These are phyloP conservation scores for Laticauda laticaudata DNA, from an alignment of 2,113 vertebrate genomes.

Conservation along the genomic window DNA sequence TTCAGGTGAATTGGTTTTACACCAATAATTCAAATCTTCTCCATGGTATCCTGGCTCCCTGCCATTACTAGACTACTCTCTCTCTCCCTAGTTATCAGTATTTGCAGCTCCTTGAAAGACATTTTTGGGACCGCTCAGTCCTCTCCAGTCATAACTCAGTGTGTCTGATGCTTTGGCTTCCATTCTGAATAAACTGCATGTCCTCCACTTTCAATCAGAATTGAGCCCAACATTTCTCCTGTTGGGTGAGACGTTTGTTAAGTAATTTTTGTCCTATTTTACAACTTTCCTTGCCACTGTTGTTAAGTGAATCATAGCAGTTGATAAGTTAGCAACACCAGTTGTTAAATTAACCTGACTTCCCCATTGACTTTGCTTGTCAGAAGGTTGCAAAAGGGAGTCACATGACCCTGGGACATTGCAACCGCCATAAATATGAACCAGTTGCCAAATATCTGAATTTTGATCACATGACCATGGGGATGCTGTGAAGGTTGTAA, in stretches of 20 bases:
- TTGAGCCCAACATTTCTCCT: too few relatives aligned
- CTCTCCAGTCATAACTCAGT: background rate
- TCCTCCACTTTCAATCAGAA: too few relatives aligned
- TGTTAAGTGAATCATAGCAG: background rate
- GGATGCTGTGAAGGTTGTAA: background rate
- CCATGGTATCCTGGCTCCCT: background rate
- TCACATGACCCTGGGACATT: background rate
- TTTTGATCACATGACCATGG: background rate
- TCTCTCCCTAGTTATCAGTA: background rate
- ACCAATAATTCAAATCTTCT: background rate
- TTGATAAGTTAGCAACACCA: background rate
- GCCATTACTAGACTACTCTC: background rate
- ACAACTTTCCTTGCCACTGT: background rate
- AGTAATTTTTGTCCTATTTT: background rate
- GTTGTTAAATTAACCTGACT: background rate
- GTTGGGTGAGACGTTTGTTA: too few relatives aligned
- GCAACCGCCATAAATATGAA: background rate
- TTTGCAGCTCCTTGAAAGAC: background rate
- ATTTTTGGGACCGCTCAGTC: background rate
- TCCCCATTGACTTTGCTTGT: background rate
- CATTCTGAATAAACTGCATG: background rate
- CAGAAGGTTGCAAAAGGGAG: background rate
- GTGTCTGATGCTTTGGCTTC: background rate
- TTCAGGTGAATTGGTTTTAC: background rate
- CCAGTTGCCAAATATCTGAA: background rate